Evolutionary conservation across 2,888 invertebrate genomes (phyloP), one percentile per base, ranked within the genome.

Genomic region (Eupeodes luniger): DNA sequence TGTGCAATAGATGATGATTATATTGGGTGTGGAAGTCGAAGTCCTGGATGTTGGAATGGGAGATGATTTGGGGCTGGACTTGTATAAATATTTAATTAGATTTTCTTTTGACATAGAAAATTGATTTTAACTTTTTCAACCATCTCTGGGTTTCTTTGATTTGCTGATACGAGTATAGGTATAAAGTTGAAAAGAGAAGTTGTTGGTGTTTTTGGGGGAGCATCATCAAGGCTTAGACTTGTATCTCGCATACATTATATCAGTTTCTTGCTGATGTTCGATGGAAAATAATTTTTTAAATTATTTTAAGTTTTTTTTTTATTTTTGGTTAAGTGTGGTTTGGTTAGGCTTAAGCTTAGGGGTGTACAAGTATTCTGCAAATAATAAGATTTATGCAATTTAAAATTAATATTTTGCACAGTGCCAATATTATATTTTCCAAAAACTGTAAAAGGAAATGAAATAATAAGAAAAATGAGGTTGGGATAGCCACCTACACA

Each of bases 41-140:
- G 27, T 27, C 27, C 3, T 5, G 40, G 5, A 9, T 51, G 53
- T 4, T 4, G 14, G 34, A 16, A 40, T 40, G 40, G 16, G 47
- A 9, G 6, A 2, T 5, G 53, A 1, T 27, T 40, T 40, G 16
- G 40, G 59, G 67, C 61, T 47, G 82, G 74, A 72, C 77, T 82
- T 78, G 82, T 62, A 82, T 86, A 86, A 86, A 86, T 86, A 86
- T 82, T 82, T 86, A 82, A 86, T 86, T 82, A 86, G 82, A 86
- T 78, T 82, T 81, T 85, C 81, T 85, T 81, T 72, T 81, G 70
- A 66, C 53, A 85, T 61, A 64, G 84, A 57, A 85, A 81, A 85
- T 85, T 85, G 62, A 70, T 85, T 85, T 78, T 61, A 81, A 85
- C 81, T 81, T 85, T 85, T 81, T 69, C 85, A 72, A 77, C 64